Conservation (phyloP, 2,888 invertebrate genomes). For the Coremacera marginata region DNA sequence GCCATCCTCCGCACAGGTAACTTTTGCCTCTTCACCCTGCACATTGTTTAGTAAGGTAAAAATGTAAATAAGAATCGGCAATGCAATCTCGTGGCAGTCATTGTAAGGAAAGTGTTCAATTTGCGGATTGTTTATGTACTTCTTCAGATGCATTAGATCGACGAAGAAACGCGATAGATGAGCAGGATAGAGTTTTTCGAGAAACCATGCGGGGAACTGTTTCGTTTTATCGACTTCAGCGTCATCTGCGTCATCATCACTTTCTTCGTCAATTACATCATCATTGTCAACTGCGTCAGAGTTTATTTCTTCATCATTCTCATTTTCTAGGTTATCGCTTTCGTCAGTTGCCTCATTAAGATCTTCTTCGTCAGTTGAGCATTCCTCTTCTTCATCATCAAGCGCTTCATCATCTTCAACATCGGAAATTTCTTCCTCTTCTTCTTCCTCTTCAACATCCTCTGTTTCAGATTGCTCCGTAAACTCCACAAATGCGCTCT, state of each 20-base stretch:
- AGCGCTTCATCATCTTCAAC: slow-evolving; percentile 41
- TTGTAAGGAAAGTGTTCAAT: slow-evolving; percentile 77
- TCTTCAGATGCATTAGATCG: slow-evolving; percentile 76
- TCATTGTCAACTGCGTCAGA: slow-evolving; percentile 34
- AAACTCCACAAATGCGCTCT: slow-evolving; percentile 44
- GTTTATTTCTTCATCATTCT: slow-evolving; percentile 36
- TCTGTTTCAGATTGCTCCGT: slow-evolving; percentile 26
- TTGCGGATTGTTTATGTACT: slow-evolving; percentile 78
- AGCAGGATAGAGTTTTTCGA: slow-evolving; percentile 74
- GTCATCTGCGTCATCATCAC: slow-evolving; percentile 37
- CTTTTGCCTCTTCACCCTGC: slow-evolving; percentile 46
- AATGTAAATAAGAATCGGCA: slow-evolving; percentile 75
- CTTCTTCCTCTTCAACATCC: slow-evolving; percentile 30
- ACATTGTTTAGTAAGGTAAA: slow-evolving; percentile 69
- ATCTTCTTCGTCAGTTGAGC: slow-evolving; percentile 33
- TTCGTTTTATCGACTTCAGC: slow-evolving; percentile 51
- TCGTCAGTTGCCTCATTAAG: slow-evolving; percentile 39
- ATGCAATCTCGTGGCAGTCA: slow-evolving; percentile 73
- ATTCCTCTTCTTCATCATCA: slow-evolving; percentile 57
- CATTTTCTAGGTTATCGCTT: slow-evolving; percentile 45
- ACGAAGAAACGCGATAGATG: slow-evolving; percentile 77
- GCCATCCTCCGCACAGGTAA: slow-evolving; percentile 45
- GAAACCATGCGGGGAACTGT: slow-evolving; percentile 75
- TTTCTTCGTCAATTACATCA: slow-evolving; percentile 37
- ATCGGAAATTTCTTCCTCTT: slow-evolving; percentile 20